Evolutionary conservation across 1,140 invertebrate genomes (phyloP).

Genomic region (Scaptomyza graminum): DNA sequence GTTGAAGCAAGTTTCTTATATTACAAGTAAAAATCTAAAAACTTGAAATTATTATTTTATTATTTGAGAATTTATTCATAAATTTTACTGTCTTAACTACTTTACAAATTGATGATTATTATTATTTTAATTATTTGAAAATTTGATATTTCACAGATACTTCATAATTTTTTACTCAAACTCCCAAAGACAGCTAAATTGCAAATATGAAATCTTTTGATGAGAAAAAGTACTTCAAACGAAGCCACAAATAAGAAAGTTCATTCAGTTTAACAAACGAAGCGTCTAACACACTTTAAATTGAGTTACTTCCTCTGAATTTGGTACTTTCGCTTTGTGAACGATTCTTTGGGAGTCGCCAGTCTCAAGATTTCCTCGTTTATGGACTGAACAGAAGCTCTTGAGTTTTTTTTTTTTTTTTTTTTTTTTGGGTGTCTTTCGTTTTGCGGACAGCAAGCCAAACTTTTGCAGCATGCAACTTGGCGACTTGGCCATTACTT

Average conservation of each 20-base stretch:
- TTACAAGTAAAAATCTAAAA: no score
- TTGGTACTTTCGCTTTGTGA: slow-evolving; percentile 30
- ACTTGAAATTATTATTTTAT: no score
- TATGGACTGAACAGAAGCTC: slow-evolving; percentile 7
- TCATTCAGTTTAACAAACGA: slow-evolving; percentile 2
- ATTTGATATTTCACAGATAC: no score
- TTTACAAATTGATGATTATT: no score
- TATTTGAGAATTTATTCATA: no score
- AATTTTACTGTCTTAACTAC: no score
- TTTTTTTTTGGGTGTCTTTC: slow-evolving; percentile 19
- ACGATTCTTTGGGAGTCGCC: slow-evolving; percentile 45
- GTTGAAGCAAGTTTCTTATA: no score
- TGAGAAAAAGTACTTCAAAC: neutral
- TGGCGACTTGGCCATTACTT: slow-evolving; percentile 71
- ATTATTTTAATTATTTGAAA: no score
- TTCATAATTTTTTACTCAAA: no score
- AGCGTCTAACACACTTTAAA: slow-evolving; percentile 16
- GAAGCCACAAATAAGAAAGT: neutral
- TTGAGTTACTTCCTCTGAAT: slow-evolving; percentile 25
- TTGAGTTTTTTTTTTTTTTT: slow-evolving; percentile 36
- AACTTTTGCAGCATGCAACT: slow-evolving; percentile 69
- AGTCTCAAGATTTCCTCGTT: slow-evolving; percentile 17
- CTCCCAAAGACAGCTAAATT: no score
- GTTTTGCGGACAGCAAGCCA: slow-evolving; percentile 12
- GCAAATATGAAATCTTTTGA: neutral